Evolutionary conservation across 2,797 vertebrate genomes (phyloP).

Genomic region (Adelosebastes latens): DNA sequence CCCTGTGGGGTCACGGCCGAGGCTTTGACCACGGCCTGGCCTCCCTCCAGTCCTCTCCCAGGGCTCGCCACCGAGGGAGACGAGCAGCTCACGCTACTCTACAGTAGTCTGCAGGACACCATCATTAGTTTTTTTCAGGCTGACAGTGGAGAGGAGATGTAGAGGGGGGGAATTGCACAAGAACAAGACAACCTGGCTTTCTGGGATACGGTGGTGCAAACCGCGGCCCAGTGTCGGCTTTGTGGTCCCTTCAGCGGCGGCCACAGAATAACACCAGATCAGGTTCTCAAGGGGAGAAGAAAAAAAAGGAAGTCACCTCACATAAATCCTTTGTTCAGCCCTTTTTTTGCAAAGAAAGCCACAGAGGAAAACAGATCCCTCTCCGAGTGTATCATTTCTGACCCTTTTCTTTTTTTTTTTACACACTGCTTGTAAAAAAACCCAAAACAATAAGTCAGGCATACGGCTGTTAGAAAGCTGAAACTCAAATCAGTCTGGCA

Average conservation of each 20-base stretch:
- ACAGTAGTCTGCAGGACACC: constrained; percentile 26
- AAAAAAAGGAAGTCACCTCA: constrained; percentile 79
- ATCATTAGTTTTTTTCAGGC: constrained; percentile 21
- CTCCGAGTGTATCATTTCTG: constrained; percentile 71
- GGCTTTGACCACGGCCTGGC: constrained; percentile 67
- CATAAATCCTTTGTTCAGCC: constrained; percentile 82
- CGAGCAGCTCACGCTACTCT: constrained; percentile 19
- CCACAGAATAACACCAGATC: constrained; percentile 78
- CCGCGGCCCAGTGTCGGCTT: constrained; percentile 23
- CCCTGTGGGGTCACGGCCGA: constrained; percentile 62
- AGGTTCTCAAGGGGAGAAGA: constrained; percentile 69
- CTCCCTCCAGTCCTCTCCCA: constrained; percentile 51
- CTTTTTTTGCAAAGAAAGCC: constrained; percentile 67
- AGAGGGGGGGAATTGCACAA: background rate
- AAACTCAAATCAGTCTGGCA: constrained; percentile 61
- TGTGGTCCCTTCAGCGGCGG: constrained; percentile 48
- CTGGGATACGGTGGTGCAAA: constrained; percentile 8
- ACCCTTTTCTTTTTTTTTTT: constrained; percentile 38
- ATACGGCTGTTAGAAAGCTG: constrained; percentile 57
- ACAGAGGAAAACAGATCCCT: constrained; percentile 78
- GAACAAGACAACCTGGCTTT: constrained; percentile 28
- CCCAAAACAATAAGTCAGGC: constrained; percentile 58
- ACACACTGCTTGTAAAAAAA: constrained; percentile 52
- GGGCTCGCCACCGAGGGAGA: constrained; percentile 20
- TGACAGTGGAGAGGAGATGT: constrained; percentile 3